Evolutionary conservation across 2,888 invertebrate genomes (phyloP).

Genomic region (Luffia ferchaultella): DNA sequence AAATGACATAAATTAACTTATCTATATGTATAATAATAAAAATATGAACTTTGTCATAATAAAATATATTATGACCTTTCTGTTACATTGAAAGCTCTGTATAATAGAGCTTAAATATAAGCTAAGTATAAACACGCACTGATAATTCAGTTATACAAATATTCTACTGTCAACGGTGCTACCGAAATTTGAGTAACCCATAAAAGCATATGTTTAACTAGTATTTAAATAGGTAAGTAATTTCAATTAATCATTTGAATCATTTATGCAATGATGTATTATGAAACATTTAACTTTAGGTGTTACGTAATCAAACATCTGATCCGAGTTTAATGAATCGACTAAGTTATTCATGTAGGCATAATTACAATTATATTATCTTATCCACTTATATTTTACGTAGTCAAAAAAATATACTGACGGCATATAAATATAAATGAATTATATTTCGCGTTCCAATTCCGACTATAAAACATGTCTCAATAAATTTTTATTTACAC

Average conservation of each 20-base stretch:
- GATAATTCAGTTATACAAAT: neutral
- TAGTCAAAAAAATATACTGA: too few relatives aligned
- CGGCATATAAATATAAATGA: too few relatives aligned
- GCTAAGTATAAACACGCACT: neutral
- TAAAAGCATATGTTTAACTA: constrained; percentile 3
- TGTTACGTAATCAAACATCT: too few relatives aligned
- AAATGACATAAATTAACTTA: too few relatives aligned
- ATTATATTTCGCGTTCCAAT: too few relatives aligned
- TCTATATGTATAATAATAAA: too few relatives aligned
- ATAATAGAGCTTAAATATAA: neutral
- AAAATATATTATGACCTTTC: neutral
- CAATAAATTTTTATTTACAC: too few relatives aligned
- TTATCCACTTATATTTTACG: constrained; percentile 8
- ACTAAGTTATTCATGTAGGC: constrained; percentile 11
- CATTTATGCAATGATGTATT: constrained; percentile 13
- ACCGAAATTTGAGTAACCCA: neutral
- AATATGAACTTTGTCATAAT: neutral
- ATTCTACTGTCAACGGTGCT: neutral
- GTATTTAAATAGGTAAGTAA: neutral
- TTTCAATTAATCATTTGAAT: constrained; percentile 9
- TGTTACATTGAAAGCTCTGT: neutral
- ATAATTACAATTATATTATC: constrained; percentile 18
- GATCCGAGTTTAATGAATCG: constrained; percentile 9
- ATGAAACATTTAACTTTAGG: too few relatives aligned
- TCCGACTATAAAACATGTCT: too few relatives aligned